phyloP scores from a whole-genome alignment of 1,140 invertebrate genomes.

The Drosophila lacertosa region DNA sequence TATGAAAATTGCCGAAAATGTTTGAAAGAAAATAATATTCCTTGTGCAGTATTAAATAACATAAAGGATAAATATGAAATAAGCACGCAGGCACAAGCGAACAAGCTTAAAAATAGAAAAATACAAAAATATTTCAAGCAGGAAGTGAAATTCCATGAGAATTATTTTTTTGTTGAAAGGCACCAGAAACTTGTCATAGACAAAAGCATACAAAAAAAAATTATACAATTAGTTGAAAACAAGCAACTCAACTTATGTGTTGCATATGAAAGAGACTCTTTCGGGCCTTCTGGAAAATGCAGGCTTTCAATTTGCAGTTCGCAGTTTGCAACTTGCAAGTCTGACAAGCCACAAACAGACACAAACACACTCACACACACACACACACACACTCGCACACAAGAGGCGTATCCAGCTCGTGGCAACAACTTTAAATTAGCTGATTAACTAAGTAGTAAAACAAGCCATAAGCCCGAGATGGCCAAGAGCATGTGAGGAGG shows the following conservation, averaged over 20 bases:
- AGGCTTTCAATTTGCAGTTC: conserved; percentile 18
- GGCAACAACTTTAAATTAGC: conserved; percentile 71
- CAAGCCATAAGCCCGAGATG: conserved; percentile 65
- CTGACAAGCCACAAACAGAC: not conserved
- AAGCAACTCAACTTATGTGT: conserved; percentile 11
- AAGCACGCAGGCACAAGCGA: conserved; percentile 10
- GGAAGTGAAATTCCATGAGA: too few species aligned
- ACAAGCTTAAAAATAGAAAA: too few species aligned
- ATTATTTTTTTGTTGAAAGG: too few species aligned
- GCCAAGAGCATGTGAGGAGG: conserved; percentile 12
- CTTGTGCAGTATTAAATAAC: not conserved
- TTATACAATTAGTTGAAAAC: not conserved
- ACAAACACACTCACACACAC: conserved; percentile 23
- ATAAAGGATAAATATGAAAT: conserved; percentile 20
- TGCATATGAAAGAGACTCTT: not conserved
- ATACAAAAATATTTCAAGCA: too few species aligned
- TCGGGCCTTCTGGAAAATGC: not conserved
- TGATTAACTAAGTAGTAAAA: conserved; percentile 79
- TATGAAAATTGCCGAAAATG: conserved; percentile 30
- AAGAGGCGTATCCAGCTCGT: conserved; percentile 16
- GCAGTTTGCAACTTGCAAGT: conserved; percentile 4
- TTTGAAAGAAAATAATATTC: conserved; percentile 3
- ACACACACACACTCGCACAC: conserved; percentile 17
- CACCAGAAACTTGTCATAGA: too few species aligned
- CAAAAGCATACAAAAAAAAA: too few species aligned